Base-by-base conservation (phyloP, 2,797 vertebrate genomes). In the Thamnophis elegans region DNA sequence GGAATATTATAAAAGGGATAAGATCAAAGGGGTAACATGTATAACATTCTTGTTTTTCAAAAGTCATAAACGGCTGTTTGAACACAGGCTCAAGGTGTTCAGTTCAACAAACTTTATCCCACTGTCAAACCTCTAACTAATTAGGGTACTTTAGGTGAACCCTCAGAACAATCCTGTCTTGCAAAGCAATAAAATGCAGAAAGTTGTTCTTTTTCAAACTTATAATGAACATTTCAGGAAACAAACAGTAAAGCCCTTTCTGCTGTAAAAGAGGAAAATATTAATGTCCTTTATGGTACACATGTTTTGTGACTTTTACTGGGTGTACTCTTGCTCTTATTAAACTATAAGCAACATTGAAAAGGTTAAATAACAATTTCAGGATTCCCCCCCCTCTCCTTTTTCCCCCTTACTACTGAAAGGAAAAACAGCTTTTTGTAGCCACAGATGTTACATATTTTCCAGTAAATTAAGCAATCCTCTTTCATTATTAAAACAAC, bases 401-500 rank as follows among this genome's bases (percentile, higher is more conserved):
- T n/a, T 68, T 68, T 32, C 68, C 0, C 90, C 32, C 91, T 89
- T 94, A 93, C 26, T 95, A 94, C 60, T 94, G 95, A 95, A 93
- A 78, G 92, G 95, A 82, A 94, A 93, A 93, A 87, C 92, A 90
- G 58, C 14, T 96, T 96, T 96, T 94, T 93, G 86, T 93, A 96
- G 95, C 92, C 93, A 95, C 93, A 96, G 93, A 90, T 94, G 92
- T 94, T 92, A 92, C 87, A 91, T 94, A 95, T 95, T 97, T 96
- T 96, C 96, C 96, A 95, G 93, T 87, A 92, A 96, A 95, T 96
- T 96, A 94, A 97, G 94, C 90, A 85, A 93, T 97, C 97, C 97
- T 97, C 96, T 96, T 97, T 96, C 96, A 97, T 93, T 95, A 93
- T 96, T 97, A 95, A 96, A 97, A 97, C 96, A 97, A 97, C 97